Evolutionary conservation across 2,888 invertebrate genomes (phyloP), one percentile per base, ranked within the genome.

Genomic region (Cantharis rustica): DNA sequence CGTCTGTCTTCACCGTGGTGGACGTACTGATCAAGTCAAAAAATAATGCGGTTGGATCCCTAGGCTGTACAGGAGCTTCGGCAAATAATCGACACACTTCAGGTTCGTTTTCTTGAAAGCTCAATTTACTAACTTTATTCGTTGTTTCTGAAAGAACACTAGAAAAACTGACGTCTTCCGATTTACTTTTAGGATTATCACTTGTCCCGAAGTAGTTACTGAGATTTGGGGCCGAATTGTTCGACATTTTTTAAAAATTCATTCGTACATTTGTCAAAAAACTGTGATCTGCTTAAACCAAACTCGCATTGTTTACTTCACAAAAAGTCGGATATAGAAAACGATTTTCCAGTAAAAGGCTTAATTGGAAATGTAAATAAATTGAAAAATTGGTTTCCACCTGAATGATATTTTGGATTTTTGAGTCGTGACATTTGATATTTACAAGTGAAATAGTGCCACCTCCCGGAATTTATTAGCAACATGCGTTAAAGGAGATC

Each of bases 191-290:
- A 16, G 73, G 69, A 73, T 81, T 75, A 15, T 82, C 80, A 26
- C 73, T 61, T 64, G 82, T 72, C 62, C 89, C 90, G 84, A 91
- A 92, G 86, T 91, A 91, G 85, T 91, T 90, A 85, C 90, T 91
- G 80, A 91, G 86, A 74, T 89, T 89, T 75, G 91, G 91, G 82
- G 89, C 89, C 82, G 89, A 88, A 82, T 88, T 89, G 85, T 90
- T 89, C 10, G 82, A 81, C 84, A 84, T 84, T 64, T 5, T 73
- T 68, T 16, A 15, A 10, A 17, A 23, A 1, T 26, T 23, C 26
- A 68, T 26, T 68, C 10, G 10, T 5, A 27, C 20, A 61, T 70
- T 27, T 20, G 61, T 70, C 61, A 70, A 61, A 23, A 70, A 47
- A 61, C 16, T 20, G 16, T 17, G 31, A 66, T 47, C 3, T 9